A percentile compares a stretch with the other conserved stretches of the same genome.
Conservation (phyloP, 1,140 invertebrate species). For the Rhopalosiphum padi region DNA sequence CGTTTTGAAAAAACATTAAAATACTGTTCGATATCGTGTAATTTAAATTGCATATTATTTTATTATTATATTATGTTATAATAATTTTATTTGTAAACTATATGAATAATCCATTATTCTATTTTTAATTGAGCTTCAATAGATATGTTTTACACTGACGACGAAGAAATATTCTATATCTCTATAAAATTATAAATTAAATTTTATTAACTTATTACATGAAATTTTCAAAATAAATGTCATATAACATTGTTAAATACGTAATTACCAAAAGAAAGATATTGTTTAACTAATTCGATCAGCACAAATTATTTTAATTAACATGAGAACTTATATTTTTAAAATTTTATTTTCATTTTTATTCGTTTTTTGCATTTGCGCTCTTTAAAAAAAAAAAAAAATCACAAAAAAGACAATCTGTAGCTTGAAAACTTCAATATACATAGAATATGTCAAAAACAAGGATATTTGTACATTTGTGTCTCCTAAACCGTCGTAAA, state of each 20-base stretch:
- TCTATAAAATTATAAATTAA: neutral
- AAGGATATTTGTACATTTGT: slow-evolving; percentile 28
- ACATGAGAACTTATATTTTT: neutral
- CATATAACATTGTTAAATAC: neutral
- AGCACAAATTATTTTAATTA: neutral
- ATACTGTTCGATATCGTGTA: too few species aligned
- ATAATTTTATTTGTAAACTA: too few species aligned
- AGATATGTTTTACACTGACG: too few species aligned
- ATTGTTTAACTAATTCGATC: neutral
- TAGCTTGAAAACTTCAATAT: neutral
- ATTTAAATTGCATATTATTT: too few species aligned
- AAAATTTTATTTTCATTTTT: neutral
- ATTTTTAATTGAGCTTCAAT: too few species aligned
- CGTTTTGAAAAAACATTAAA: too few species aligned
- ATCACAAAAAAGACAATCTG: neutral
- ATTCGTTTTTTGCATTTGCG: neutral
- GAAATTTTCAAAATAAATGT: neutral
- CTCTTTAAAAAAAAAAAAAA: neutral
- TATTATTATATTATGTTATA: too few species aligned
- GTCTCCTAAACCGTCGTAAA: neutral
- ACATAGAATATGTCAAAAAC: neutral
- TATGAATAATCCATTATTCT: too few species aligned
- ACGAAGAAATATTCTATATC: neutral
- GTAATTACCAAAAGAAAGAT: neutral
- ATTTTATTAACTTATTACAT: too few species aligned